Percentiles rank a stretch among this genome's conserved stretches.
These are phyloP conservation scores for Apamea crenata DNA, from an alignment of 2,888 invertebrate species.

Conservation along the genomic window DNA sequence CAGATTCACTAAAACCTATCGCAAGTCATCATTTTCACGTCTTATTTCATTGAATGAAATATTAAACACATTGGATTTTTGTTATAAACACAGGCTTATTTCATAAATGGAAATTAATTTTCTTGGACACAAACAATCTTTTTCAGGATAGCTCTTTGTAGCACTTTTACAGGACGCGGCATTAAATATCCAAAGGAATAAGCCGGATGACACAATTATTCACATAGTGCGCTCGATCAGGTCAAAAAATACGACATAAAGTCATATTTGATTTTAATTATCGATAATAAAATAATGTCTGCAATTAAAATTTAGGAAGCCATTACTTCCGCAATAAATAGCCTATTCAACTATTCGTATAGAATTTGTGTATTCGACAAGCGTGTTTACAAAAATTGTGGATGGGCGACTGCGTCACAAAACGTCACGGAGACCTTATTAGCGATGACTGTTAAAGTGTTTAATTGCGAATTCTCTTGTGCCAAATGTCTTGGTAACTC, in stretches of 20 bases:
- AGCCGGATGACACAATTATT: constrained; percentile 83
- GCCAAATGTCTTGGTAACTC: constrained; percentile 65
- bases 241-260: constrained; percentile 69
- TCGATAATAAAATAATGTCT: constrained; percentile 80
- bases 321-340: constrained; percentile 91
- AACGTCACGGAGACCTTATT: constrained; percentile 77
- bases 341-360: constrained; percentile 86
- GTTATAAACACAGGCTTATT: constrained; percentile 59
- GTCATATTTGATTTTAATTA: constrained; percentile 76
- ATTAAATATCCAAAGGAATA: constrained; percentile 76
- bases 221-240: constrained; percentile 74
- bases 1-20: constrained; percentile 57
- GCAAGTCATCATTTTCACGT: constrained; percentile 63
- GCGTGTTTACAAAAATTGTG: constrained; percentile 91
- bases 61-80: constrained; percentile 45
- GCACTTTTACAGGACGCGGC: constrained; percentile 83
- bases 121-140: constrained; percentile 72
- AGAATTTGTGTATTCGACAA: constrained; percentile 89
- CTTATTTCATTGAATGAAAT: constrained; percentile 53
- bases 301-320: constrained; percentile 90
- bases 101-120: constrained; percentile 62
- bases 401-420: constrained; percentile 82
- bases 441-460: constrained; percentile 74
- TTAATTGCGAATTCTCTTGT: constrained; percentile 77
- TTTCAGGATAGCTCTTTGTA: constrained; percentile 83